Conservation (phyloP, 2,888 invertebrate genomes). For the Altica lythri region DNA sequence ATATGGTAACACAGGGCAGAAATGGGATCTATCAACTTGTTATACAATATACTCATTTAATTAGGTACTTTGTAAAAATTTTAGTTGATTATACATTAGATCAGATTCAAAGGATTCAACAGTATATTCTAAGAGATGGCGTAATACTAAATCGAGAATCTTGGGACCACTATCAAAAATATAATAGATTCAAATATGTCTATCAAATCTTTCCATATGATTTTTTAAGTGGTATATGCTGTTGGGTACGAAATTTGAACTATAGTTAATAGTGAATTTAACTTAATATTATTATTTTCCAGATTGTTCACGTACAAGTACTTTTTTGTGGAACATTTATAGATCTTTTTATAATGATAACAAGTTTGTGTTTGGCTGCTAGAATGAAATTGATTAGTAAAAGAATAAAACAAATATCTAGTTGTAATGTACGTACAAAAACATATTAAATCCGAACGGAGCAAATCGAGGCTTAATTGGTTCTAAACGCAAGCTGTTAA, state of each 20-base stretch:
- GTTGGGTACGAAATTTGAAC: slow-evolving; percentile 21
- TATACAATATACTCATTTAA: too few relatives aligned
- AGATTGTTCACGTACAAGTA: slow-evolving; percentile 33
- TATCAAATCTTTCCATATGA: slow-evolving; percentile 20
- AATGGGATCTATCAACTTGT: too few relatives aligned
- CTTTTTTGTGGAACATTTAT: slow-evolving; percentile 44
- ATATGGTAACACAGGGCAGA: too few relatives aligned
- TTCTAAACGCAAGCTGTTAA: too few relatives aligned
- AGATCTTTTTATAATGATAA: slow-evolving; percentile 51
- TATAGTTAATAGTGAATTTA: background rate
- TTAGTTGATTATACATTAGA: slow-evolving; percentile 28
- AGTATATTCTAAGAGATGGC: background rate
- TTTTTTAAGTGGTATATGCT: slow-evolving; percentile 25
- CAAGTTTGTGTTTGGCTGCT: slow-evolving; percentile 46
- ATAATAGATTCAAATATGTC: slow-evolving; percentile 16
- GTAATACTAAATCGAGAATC: slow-evolving; percentile 9
- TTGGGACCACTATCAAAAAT: slow-evolving; percentile 21
- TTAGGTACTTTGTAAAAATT: slow-evolving; percentile 10
- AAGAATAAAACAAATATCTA: slow-evolving; percentile 16
- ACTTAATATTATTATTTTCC: background rate
- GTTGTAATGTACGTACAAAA: slow-evolving; percentile 31
- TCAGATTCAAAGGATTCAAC: slow-evolving; percentile 14
- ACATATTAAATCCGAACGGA: too few relatives aligned
- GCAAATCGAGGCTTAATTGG: too few relatives aligned
- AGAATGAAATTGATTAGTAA: slow-evolving; percentile 48